Percentiles rank a stretch among this genome's conserved stretches.
phyloP scores from a whole-genome alignment of 2,113 vertebrate genomes.

The Speoplatyrhinus poulsoni region DNA sequence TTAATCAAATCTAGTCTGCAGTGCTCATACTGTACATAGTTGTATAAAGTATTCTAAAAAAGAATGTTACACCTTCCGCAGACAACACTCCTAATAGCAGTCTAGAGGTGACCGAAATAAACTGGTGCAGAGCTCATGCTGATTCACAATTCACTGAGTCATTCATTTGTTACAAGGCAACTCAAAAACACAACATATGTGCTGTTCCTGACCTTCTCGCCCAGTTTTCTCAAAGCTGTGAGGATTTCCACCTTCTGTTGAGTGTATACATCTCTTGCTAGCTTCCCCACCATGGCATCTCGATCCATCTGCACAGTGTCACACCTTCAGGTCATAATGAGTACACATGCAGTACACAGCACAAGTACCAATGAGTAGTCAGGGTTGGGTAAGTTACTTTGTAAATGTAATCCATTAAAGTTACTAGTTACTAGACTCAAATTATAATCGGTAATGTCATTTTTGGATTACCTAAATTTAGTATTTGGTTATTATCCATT shows the following conservation, averaged over 20 bases:
- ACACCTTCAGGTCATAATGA: conserved; percentile 20
- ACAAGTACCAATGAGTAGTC: background rate
- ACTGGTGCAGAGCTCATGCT: background rate
- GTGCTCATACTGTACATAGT: too few species aligned
- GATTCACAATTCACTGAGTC: too few species aligned
- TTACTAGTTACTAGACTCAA: too few species aligned
- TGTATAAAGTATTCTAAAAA: background rate
- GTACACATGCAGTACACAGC: background rate
- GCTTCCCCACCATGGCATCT: conserved; percentile 94
- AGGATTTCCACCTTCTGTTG: conserved; percentile 97
- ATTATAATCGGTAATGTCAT: too few species aligned
- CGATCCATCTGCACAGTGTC: conserved; percentile 86
- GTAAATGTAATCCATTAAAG: too few species aligned
- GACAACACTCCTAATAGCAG: too few species aligned
- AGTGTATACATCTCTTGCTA: conserved; percentile 82
- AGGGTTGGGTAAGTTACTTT: too few species aligned
- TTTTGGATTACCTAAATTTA: too few species aligned
- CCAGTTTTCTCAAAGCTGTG: conserved; percentile 92
- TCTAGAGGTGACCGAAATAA: conserved; percentile 14
- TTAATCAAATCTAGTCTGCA: too few species aligned
- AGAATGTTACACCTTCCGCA: background rate
- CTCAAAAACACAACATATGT: conserved; percentile 3
- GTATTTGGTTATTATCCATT: too few species aligned
- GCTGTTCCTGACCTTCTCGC: conserved; percentile 85
- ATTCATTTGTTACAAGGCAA: too few species aligned